A percentile compares a stretch with the other conserved stretches of the same genome.
Evolutionary conservation across 1,140 invertebrate genomes (phyloP).

Genomic region (Eriocheir sinensis): DNA sequence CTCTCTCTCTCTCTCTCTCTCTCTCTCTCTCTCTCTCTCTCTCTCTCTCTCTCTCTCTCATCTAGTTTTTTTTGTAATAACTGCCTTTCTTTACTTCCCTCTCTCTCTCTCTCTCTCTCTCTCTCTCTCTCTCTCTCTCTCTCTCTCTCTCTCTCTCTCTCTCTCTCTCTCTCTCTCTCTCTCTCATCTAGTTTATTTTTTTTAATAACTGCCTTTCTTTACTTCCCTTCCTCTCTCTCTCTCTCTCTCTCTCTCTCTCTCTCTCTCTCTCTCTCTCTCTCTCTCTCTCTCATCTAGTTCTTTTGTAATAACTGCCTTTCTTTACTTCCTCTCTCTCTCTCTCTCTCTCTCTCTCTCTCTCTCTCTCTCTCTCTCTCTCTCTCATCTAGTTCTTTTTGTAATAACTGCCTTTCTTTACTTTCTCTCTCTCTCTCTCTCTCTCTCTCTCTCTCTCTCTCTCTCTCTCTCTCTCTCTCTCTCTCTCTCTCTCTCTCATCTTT

Average conservation of each 20-base stretch:
- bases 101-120: too few relatives aligned
- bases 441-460: slow-evolving; percentile 36
- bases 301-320: too few relatives aligned
- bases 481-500: background rate
- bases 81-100: too few relatives aligned
- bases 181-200: background rate
- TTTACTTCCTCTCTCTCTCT: slow-evolving; percentile 37
- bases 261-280: background rate
- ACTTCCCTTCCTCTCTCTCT: background rate
- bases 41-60: too few relatives aligned
- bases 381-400: background rate
- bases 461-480: slow-evolving; percentile 40
- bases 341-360: slow-evolving; percentile 19
- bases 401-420: too few relatives aligned
- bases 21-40: too few relatives aligned
- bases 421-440: background rate
- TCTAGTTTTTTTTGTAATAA: background rate
- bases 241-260: background rate
- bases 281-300: too few relatives aligned
- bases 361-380: slow-evolving; percentile 27
- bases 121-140: too few relatives aligned
- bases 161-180: background rate
- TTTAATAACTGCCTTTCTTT: background rate
- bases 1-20: too few relatives aligned
- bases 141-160: too few relatives aligned